Evolutionary conservation across 2,888 invertebrate species (phyloP).

Genomic region (Flexamia atlantica): DNA sequence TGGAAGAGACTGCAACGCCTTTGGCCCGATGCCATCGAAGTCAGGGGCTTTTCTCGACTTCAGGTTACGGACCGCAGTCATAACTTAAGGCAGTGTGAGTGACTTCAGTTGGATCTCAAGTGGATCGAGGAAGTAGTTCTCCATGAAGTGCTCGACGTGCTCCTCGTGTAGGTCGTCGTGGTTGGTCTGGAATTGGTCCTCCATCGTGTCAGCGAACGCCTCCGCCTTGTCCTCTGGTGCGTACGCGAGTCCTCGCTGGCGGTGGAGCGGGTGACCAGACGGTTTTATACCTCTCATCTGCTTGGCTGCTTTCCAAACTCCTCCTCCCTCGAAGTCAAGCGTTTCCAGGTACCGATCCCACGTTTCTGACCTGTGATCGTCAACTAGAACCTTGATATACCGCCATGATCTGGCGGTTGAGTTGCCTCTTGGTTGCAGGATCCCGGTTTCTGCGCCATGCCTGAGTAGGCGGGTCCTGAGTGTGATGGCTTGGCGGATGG

Average conservation of each 20-base stretch:
- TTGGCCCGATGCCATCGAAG: not conserved
- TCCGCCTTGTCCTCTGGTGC: constrained; percentile 22
- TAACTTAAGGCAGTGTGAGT: not conserved
- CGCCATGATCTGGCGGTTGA: no score
- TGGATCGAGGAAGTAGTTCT: not conserved
- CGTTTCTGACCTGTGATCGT: no score
- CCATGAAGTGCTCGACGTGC: not conserved
- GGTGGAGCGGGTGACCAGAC: not conserved
- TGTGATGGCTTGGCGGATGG: no score
- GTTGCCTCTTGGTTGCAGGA: no score
- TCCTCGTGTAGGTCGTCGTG: constrained; percentile 3
- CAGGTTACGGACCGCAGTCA: not conserved
- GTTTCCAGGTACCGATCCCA: no score
- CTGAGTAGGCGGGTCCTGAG: no score
- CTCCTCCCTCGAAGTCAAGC: not conserved
- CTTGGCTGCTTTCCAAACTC: not conserved
- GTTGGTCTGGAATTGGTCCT: constrained; percentile 18
- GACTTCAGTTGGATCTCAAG: not conserved
- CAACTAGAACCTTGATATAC: no score
- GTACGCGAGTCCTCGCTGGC: not conserved
- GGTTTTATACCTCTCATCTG: not conserved
- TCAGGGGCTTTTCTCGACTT: not conserved
- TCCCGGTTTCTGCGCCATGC: no score
- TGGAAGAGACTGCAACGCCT: no score
- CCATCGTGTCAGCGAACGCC: not conserved